Conservation (phyloP, 1,140 invertebrate genomes). For the Conus ventricosus region DNA sequence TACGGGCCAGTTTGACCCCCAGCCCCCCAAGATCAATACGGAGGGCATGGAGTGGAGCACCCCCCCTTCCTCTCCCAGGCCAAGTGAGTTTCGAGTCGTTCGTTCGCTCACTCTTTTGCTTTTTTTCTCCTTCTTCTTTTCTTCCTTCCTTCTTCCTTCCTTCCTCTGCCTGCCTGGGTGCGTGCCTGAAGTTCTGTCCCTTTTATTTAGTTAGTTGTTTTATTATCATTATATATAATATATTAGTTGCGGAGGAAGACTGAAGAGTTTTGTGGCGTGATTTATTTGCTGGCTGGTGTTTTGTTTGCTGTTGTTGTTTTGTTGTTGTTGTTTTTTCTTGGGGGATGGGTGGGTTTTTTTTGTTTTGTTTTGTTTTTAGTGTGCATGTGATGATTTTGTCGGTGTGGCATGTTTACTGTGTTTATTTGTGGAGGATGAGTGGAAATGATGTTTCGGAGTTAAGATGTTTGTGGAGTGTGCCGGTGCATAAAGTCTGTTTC, state of each 20-base stretch:
- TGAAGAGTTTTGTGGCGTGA: no score
- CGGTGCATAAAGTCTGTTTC: no score
- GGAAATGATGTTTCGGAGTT: no score
- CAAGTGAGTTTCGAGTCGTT: constrained; percentile 58
- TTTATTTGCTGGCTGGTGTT: no score
- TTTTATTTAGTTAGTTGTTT: background rate
- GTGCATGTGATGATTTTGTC: background rate
- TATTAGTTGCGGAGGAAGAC: no score
- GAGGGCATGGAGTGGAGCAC: constrained; percentile 73
- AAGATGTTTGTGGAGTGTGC: background rate
- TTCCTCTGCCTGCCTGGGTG: background rate
- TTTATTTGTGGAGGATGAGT: background rate
- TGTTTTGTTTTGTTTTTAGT: background rate
- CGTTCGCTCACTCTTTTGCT: background rate
- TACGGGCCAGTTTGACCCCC: constrained; percentile 69
- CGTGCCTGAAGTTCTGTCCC: background rate
- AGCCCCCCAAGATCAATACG: constrained; percentile 67
- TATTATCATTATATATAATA: background rate
- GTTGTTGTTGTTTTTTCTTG: background rate
- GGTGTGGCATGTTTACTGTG: background rate
- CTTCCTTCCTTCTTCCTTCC: background rate
- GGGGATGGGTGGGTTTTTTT: background rate
- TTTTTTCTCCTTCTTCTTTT: background rate
- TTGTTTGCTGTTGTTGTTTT: no score
- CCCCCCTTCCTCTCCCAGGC: constrained; percentile 74